These are phyloP conservation scores for Gobio occitaniae DNA, from an alignment of 2,797 vertebrate species.

Conservation along the genomic window DNA sequence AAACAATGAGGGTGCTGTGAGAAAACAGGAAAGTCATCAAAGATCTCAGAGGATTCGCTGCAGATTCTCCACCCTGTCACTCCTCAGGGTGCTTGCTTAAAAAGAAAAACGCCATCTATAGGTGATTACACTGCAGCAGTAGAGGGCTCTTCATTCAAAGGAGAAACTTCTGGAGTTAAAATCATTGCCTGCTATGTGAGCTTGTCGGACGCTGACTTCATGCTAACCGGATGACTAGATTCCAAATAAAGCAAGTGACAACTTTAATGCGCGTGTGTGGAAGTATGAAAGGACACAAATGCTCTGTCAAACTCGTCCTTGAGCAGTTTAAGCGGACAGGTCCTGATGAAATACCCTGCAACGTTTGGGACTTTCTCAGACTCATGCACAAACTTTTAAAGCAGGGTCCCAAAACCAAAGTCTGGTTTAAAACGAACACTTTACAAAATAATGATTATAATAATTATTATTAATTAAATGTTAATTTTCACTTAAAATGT, in stretches of 20 bases:
- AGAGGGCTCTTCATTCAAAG: conserved; percentile 62
- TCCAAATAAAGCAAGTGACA: conserved; percentile 22
- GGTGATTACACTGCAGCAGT: conserved; percentile 60
- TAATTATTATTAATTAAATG: neutral
- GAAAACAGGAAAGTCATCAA: neutral
- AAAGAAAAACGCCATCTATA: conserved; percentile 64
- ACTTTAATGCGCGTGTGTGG: neutral
- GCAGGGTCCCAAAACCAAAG: neutral
- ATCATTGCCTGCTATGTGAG: conserved; percentile 37
- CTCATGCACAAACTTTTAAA: neutral
- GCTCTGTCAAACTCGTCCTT: conserved; percentile 2
- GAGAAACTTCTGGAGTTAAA: conserved; percentile 53
- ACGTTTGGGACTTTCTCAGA: neutral
- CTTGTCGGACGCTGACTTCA: conserved; percentile 9
- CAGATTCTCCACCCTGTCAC: conserved; percentile 1
- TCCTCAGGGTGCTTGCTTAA: conserved; percentile 63
- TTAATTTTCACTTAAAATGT: neutral
- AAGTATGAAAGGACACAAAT: conserved; percentile 4
- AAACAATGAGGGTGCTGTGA: neutral
- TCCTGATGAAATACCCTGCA: conserved; percentile 42
- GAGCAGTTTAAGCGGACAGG: neutral
- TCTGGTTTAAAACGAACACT: no score
- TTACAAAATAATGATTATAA: neutral
- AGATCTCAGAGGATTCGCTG: neutral
- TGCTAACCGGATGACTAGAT: neutral